Evolutionary conservation across 1,140 invertebrate species (phyloP).

Genomic region (Pteromalus puparum): DNA sequence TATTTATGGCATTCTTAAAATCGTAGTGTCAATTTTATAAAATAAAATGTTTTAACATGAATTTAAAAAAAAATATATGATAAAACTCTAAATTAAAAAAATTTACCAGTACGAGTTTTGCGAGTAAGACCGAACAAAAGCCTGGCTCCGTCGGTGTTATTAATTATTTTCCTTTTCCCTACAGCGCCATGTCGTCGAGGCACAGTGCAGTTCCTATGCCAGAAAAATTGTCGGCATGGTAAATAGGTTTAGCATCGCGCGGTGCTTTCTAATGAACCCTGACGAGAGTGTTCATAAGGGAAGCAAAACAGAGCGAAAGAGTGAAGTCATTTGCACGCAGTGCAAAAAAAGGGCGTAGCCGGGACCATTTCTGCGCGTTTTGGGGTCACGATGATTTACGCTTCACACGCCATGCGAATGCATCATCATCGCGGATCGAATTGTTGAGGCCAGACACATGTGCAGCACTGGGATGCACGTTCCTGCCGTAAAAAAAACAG

Average conservation of each 20-base stretch:
- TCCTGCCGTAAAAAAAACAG: neutral
- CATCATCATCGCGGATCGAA: conserved; percentile 20
- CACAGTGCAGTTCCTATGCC: neutral
- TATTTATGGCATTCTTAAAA: no score
- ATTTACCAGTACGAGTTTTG: no score
- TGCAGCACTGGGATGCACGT: neutral
- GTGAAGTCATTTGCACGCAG: conserved; percentile 20
- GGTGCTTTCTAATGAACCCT: conserved; percentile 25
- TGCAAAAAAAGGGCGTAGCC: neutral
- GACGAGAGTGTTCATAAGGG: neutral
- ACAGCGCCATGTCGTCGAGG: neutral
- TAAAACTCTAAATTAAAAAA: no score
- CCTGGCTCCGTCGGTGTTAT: no score
- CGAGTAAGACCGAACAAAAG: no score
- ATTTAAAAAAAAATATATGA: neutral
- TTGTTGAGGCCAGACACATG: neutral
- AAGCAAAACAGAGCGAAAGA: neutral
- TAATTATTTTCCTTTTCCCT: neutral
- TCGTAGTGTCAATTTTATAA: no score
- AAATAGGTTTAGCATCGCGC: neutral
- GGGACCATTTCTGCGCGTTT: conserved; percentile 10
- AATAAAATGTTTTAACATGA: no score
- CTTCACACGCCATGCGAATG: conserved; percentile 8
- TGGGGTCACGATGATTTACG: conserved; percentile 33
- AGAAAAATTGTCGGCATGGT: conserved; percentile 1